phyloP scores from a whole-genome alignment of 2,888 invertebrate genomes.

The Lycia hirtaria region DNA sequence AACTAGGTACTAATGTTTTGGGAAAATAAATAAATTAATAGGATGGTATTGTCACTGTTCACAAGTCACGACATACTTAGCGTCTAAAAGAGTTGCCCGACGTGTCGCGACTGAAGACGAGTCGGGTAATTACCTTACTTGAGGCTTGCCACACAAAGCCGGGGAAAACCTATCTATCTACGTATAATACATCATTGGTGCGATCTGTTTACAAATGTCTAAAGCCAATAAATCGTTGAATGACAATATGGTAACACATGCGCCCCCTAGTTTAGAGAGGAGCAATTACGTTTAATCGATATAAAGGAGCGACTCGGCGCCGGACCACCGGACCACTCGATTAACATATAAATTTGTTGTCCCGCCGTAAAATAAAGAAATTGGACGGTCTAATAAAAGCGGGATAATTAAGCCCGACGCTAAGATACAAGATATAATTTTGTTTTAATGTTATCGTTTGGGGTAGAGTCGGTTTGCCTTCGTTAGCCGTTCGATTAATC shows the following conservation, averaged over 20 bases:
- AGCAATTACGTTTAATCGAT: constrained; percentile 65
- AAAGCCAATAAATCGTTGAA: constrained; percentile 34
- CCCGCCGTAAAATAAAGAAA: constrained; percentile 83
- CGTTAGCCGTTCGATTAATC: constrained; percentile 29
- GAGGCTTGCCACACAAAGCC: too few relatives aligned
- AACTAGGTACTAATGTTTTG: too few relatives aligned
- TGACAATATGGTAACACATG: constrained; percentile 42
- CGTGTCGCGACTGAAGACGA: too few relatives aligned
- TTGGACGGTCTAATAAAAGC: constrained; percentile 67
- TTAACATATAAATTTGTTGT: constrained; percentile 84
- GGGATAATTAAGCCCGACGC: constrained; percentile 73
- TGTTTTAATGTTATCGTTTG: constrained; percentile 67
- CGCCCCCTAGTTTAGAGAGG: constrained; percentile 49
- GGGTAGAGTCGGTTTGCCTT: constrained; percentile 37
- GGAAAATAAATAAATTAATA: too few relatives aligned
- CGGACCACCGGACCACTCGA: constrained; percentile 76
- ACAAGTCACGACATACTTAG: too few relatives aligned
- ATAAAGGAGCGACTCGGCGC: constrained; percentile 52
- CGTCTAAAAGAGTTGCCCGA: too few relatives aligned
- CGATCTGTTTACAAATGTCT: too few relatives aligned
- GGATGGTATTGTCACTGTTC: too few relatives aligned
- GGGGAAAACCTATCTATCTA: too few relatives aligned
- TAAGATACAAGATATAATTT: constrained; percentile 70
- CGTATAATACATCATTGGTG: background rate
- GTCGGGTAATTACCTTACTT: too few relatives aligned